These are phyloP conservation scores for Cyprinodon variegatus DNA, from an alignment of 2,113 vertebrate species.

Conservation along the genomic window DNA sequence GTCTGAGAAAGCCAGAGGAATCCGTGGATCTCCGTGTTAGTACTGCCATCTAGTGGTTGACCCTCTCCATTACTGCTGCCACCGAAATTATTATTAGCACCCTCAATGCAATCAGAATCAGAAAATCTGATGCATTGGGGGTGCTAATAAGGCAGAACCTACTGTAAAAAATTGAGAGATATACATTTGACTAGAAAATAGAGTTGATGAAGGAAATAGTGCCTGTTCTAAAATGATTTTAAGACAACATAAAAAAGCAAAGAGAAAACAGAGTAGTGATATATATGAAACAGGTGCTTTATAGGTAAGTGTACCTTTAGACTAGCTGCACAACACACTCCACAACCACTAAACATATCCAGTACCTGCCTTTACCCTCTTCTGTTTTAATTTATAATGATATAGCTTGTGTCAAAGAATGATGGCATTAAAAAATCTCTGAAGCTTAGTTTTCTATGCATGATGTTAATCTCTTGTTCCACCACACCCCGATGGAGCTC, in stretches of 20 bases:
- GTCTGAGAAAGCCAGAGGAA: not conserved
- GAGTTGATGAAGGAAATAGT: not conserved
- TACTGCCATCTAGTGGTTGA: conserved; percentile 61
- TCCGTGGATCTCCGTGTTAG: not conserved
- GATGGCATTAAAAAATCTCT: not conserved
- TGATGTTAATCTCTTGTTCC: not conserved
- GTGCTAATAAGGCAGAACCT: not conserved
- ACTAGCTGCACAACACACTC: not conserved
- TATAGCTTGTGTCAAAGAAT: not conserved
- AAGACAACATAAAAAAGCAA: too few species aligned
- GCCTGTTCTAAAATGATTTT: not conserved
- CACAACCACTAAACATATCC: not conserved
- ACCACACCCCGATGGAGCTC: too few species aligned
- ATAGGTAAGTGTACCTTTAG: not conserved
- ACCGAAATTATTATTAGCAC: too few species aligned
- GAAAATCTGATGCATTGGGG: too few species aligned
- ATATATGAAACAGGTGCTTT: not conserved
- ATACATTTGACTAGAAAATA: not conserved
- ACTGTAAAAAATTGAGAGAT: too few species aligned
- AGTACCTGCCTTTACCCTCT: not conserved
- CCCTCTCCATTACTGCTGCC: not conserved
- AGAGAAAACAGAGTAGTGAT: not conserved
- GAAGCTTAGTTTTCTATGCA: not conserved
- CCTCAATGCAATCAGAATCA: too few species aligned
- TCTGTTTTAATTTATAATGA: not conserved